Evolutionary conservation across 2,797 vertebrate species (phyloP).

Genomic region (Tangara arthus): DNA sequence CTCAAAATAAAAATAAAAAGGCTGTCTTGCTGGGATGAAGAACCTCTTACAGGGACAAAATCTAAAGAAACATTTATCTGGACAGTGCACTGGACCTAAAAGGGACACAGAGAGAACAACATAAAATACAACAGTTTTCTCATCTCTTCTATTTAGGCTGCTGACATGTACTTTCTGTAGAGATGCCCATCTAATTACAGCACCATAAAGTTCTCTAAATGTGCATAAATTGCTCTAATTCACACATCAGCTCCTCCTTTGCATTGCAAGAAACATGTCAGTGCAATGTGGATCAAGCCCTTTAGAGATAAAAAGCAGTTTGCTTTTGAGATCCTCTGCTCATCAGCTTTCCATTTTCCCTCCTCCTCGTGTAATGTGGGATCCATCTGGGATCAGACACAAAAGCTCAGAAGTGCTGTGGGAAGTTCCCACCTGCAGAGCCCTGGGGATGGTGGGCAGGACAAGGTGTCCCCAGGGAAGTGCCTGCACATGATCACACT

Average conservation of each 20-base stretch:
- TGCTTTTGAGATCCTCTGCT: not conserved
- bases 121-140: not conserved
- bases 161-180: not conserved
- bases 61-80: not conserved
- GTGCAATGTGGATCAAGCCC: not conserved
- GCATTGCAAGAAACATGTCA: not conserved
- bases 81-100: not conserved
- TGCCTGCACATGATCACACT: rapidly evolving
- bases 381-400: not conserved
- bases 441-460: not conserved
- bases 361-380: not conserved
- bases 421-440: not conserved
- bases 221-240: not conserved
- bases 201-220: not conserved
- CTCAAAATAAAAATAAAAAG: not conserved
- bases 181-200: not conserved
- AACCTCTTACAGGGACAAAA: not conserved
- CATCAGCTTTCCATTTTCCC: not conserved
- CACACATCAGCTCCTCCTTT: not conserved
- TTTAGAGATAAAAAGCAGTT: not conserved
- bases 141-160: not conserved
- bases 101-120: not conserved
- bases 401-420: not conserved
- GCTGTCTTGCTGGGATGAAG: not conserved
- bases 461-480: not conserved